A percentile compares a stretch with the other conserved stretches of the same genome.
These are phyloP conservation scores for Austrolebias charrua DNA, from an alignment of 2,797 vertebrate genomes.

Conservation along the genomic window DNA sequence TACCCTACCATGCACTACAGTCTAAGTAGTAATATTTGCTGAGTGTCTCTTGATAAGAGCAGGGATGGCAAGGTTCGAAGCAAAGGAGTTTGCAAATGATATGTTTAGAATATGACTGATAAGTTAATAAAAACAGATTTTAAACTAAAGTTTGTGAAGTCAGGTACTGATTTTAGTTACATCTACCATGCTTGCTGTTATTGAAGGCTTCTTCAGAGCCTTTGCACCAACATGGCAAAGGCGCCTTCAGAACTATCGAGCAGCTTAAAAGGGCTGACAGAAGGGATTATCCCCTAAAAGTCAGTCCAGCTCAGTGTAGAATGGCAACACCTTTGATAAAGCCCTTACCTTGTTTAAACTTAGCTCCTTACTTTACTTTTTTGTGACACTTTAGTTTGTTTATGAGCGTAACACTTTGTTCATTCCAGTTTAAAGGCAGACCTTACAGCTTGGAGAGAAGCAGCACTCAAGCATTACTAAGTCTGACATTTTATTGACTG, in stretches of 20 bases:
- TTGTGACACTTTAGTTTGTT: neutral
- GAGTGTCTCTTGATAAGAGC: too few species aligned
- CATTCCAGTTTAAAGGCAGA: neutral
- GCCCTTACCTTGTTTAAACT: neutral
- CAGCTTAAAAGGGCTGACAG: neutral
- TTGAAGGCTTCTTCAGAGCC: neutral
- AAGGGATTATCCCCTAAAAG: neutral
- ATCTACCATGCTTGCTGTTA: neutral
- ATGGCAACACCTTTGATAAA: neutral
- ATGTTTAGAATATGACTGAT: neutral
- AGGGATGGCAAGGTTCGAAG: neutral
- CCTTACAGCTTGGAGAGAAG: neutral
- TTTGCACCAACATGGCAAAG: neutral
- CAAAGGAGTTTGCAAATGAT: neutral
- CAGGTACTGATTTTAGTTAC: neutral
- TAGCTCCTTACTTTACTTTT: neutral
- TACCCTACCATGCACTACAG: too few species aligned
- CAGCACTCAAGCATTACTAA: too few species aligned
- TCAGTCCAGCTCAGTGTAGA: neutral
- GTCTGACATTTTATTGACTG: too few species aligned
- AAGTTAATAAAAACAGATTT: neutral
- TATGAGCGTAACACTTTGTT: neutral
- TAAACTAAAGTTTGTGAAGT: neutral
- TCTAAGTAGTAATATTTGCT: too few species aligned
- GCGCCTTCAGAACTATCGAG: neutral